Base-by-base conservation (phyloP, 1,140 invertebrate species). In the Drosophila willistoni region DNA sequence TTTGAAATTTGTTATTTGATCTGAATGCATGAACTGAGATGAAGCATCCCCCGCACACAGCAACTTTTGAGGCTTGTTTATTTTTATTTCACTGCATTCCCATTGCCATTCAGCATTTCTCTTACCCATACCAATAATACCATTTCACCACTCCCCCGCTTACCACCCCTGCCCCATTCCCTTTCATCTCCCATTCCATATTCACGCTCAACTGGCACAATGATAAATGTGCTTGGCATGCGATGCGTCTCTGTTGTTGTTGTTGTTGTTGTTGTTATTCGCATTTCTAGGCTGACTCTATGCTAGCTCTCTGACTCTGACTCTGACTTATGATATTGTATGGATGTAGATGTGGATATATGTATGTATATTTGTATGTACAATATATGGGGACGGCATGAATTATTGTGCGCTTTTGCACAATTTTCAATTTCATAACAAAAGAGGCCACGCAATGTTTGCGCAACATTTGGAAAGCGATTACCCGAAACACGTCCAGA, bases 151-250 rank as follows among this genome's bases (percentile, higher is more conserved):
- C 4, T 3, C 3, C 36, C 10, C 3, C 36, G 12, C 0, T 3
- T 19, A 22, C 36, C 2, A 2, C 3, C 12, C 36, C 29, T 29
- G 6, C 29, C 6, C 29, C 29, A 29, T 29, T 39, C 14, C 41
- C 41, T 41, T 61, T 39, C 17, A 34, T 34, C 0, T 44, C 2
- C 64, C 47, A 41, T 19, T 42, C 54, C 55, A 57, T 56, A 77
- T 80, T 85, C 77, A 85, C 77, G 78, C 81, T 84, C 81, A 77
- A 77, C 81, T 84, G 73, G 73, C 73, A 85, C 61, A 55, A 80
- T 84, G 81, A 84, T 85, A 84, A 80, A 84, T 84, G 81, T 71
- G 78, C 73, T 62, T 77, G 81, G 81, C 81, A 71, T 84, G 73
- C 73, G 73, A 76, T 77, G 81, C 44, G 44, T 51, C 44, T 59